Evolutionary conservation across 2,113 vertebrate species (phyloP).

Genomic region (Phylloscopus trochiloides): DNA sequence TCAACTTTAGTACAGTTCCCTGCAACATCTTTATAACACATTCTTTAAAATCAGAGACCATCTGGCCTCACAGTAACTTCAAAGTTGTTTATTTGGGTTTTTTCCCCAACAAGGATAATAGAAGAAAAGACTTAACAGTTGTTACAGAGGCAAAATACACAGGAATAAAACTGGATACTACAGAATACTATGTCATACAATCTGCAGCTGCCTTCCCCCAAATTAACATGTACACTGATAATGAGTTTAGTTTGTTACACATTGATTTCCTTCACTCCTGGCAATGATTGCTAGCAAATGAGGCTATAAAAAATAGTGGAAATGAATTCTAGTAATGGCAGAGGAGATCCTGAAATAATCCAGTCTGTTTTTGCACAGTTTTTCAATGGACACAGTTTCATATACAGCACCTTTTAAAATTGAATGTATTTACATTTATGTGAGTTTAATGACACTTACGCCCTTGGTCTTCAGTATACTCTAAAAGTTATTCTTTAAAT

Average conservation of each 20-base stretch:
- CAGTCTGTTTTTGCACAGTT: background rate
- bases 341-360: background rate
- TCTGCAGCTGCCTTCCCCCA: background rate
- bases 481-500: background rate
- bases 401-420: background rate
- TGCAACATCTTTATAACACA: background rate
- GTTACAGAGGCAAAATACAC: background rate
- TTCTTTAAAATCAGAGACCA: background rate
- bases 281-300: background rate
- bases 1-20: background rate
- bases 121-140: background rate
- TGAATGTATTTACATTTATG: background rate
- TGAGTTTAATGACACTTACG: background rate
- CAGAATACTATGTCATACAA: background rate
- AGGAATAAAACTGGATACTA: background rate
- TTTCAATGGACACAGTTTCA: background rate
- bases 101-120: background rate
- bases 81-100: background rate
- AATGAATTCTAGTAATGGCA: background rate
- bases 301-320: background rate
- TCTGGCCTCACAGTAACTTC: background rate
- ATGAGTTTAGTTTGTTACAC: background rate
- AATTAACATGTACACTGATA: background rate
- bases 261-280: background rate
- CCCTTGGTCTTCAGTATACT: background rate